These are phyloP conservation scores for Autographa gamma DNA, from an alignment of 2,888 invertebrate species.

Conservation along the genomic window DNA sequence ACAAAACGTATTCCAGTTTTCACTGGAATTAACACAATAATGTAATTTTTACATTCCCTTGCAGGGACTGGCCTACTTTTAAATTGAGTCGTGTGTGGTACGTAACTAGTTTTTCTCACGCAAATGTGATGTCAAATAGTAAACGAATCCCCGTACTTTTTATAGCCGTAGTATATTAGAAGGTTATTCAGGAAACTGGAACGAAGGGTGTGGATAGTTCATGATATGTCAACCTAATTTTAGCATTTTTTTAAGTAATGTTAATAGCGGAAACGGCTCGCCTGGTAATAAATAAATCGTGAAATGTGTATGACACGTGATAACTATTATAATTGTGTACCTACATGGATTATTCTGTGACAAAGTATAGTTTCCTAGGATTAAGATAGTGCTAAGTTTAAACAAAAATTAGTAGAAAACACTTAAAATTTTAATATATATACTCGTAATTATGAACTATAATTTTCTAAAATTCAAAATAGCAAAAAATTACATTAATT, in stretches of 20 bases:
- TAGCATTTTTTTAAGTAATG: not conserved
- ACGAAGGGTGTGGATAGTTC: conserved; percentile 13
- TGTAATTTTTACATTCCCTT: conserved; percentile 3
- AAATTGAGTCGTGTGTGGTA: conserved; percentile 18
- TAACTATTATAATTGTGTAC: too few species aligned
- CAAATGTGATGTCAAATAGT: conserved; percentile 41
- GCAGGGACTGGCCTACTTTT: conserved; percentile 36
- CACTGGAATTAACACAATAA: not conserved
- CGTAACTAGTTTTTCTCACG: conserved; percentile 38
- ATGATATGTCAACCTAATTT: not conserved
- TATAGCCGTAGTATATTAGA: conserved; percentile 22
- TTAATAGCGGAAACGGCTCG: not conserved
- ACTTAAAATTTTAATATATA: too few species aligned
- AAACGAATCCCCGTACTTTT: conserved; percentile 42
- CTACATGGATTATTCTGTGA: too few species aligned
- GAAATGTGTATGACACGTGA: too few species aligned
- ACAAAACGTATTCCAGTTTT: not conserved
- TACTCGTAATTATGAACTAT: too few species aligned
- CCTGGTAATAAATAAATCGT: too few species aligned
- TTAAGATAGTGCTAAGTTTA: too few species aligned
- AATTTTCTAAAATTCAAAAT: too few species aligned
- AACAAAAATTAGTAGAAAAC: too few species aligned
- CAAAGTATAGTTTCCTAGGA: too few species aligned
- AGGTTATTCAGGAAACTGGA: conserved; percentile 22
- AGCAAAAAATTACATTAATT: too few species aligned